A percentile compares a stretch with the other conserved stretches of the same genome.
phyloP scores from a whole-genome alignment of 2,888 invertebrate genomes.

The Dicyrtoma fusca region DNA sequence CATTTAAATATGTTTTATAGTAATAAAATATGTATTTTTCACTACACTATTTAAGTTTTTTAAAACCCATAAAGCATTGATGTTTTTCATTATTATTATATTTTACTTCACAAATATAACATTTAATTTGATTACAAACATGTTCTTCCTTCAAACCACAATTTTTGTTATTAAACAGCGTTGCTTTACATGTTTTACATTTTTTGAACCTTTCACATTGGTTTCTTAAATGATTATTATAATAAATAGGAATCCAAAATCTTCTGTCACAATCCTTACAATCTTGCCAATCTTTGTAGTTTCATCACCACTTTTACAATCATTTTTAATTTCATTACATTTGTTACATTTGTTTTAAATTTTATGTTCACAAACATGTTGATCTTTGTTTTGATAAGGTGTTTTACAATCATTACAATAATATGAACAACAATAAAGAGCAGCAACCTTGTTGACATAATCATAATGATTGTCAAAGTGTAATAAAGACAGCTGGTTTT shows the following conservation, averaged over 20 bases:
- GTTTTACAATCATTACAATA: no score
- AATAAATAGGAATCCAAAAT: no score
- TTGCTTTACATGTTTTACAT: not conserved
- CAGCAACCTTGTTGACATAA: not conserved
- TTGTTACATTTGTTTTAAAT: not conserved
- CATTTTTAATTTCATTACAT: no score
- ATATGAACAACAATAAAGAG: not conserved
- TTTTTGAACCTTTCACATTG: not conserved
- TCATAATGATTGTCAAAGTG: not conserved
- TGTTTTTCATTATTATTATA: not conserved
- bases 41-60: not conserved
- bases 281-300: no score
- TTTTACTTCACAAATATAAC: no score
- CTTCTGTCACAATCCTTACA: no score
- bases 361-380: not conserved
- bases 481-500: not conserved
- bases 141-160: not conserved
- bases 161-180: not conserved
- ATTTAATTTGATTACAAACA: no score
- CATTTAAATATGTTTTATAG: not conserved
- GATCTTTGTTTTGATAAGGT: no score
- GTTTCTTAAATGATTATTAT: no score
- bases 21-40: not conserved
- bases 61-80: slow-evolving; percentile 6
- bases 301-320: no score